Evolutionary conservation across 2,113 vertebrate genomes (phyloP).

Genomic region (Triplophysa tibetana): DNA sequence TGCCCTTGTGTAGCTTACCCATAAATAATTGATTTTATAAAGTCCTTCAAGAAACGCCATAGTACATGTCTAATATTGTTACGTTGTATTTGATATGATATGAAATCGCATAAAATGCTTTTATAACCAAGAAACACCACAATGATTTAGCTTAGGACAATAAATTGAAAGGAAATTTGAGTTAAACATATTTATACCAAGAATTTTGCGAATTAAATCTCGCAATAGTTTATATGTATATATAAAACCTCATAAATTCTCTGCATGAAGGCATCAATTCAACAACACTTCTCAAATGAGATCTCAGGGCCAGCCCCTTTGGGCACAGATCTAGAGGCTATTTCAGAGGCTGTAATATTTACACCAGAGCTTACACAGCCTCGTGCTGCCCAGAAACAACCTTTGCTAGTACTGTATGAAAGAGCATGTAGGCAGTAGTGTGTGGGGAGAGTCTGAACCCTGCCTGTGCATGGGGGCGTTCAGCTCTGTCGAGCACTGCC

Average conservation of each 20-base stretch:
- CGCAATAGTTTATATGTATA: too few species aligned
- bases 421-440: conserved; percentile 32
- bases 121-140: too few species aligned
- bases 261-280: not conserved
- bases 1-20: not conserved
- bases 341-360: conserved; percentile 31
- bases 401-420: conserved; percentile 43
- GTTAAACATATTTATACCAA: too few species aligned
- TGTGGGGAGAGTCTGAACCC: conserved; percentile 31
- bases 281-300: conserved; percentile 24
- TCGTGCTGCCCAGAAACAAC: conserved; percentile 48
- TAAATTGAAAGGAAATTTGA: too few species aligned
- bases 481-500: conserved; percentile 47
- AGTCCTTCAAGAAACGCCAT: not conserved
- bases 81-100: not conserved
- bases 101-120: too few species aligned
- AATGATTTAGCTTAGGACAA: too few species aligned
- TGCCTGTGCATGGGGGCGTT: conserved; percentile 33
- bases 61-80: not conserved
- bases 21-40: not conserved
- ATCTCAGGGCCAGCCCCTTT: conserved; percentile 6
- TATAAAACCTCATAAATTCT: not conserved
- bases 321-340: not conserved
- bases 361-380: conserved; percentile 10
- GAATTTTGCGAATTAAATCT: too few species aligned